These are phyloP conservation scores for Nyctibius grandis DNA, from an alignment of 2,797 vertebrate genomes.

Conservation along the genomic window DNA sequence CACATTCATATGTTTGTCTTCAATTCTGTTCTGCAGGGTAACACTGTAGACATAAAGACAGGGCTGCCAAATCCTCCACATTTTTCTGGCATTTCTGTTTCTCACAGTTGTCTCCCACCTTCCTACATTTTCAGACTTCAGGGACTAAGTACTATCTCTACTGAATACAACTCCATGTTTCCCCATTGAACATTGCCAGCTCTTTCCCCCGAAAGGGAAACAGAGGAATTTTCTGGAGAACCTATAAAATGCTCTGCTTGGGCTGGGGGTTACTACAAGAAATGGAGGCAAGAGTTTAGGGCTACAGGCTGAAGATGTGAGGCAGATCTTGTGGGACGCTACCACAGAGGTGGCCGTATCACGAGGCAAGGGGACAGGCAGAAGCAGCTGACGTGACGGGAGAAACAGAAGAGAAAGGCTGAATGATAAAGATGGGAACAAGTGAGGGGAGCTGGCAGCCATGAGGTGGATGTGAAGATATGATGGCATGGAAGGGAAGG, in stretches of 20 bases:
- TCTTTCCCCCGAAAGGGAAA: neutral
- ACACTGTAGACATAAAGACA: constrained; percentile 41
- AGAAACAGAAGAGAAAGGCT: neutral
- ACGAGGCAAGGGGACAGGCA: neutral
- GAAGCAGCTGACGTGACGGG: neutral
- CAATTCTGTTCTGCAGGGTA: constrained; percentile 25
- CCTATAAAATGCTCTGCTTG: neutral
- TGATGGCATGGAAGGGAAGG: neutral
- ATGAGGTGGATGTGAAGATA: neutral
- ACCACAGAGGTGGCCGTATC: neutral
- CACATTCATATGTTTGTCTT: constrained; percentile 40
- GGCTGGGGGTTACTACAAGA: neutral
- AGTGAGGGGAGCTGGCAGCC: neutral
- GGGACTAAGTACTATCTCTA: constrained; percentile 34
- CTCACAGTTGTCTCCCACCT: constrained; percentile 69
- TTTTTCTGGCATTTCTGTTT: constrained; percentile 62
- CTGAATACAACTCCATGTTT: constrained; percentile 22
- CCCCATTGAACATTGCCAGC: neutral
- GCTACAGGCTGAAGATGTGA: neutral
- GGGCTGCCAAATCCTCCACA: constrained; percentile 60
- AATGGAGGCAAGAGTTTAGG: neutral
- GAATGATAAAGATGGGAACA: neutral
- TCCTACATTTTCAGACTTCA: constrained; percentile 64
- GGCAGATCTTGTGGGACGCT: neutral
- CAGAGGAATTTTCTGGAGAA: neutral